Conservation (phyloP, 2,888 invertebrate species). For the Timema cristinae region DNA sequence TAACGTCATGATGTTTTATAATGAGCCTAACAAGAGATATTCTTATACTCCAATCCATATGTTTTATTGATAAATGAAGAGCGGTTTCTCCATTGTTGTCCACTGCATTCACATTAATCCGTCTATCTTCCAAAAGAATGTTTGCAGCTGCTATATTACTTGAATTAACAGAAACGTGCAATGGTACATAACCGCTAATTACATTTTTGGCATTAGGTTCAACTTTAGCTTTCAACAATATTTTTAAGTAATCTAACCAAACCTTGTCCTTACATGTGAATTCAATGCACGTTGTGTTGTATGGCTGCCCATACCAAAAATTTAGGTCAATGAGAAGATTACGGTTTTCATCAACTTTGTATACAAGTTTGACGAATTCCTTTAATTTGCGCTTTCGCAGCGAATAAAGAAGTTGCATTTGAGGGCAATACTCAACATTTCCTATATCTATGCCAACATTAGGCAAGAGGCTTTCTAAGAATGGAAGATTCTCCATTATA, state of each 20-base stretch:
- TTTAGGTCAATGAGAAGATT: conserved; percentile 48
- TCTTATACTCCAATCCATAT: not conserved
- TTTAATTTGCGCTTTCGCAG: conserved; percentile 15
- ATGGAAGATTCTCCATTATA: conserved; percentile 16
- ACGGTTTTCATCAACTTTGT: conserved; percentile 15
- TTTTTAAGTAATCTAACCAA: conserved; percentile 50
- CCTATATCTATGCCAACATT: not conserved
- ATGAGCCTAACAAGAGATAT: not conserved
- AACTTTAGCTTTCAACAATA: conserved; percentile 19
- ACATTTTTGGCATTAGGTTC: conserved; percentile 18
- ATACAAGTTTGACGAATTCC: conserved; percentile 16
- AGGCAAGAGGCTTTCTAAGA: conserved; percentile 11
- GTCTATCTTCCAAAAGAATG: conserved; percentile 6
- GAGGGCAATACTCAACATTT: not conserved
- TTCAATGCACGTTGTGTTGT: conserved; percentile 58
- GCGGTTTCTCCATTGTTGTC: conserved; percentile 20
- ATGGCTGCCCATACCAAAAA: conserved; percentile 53
- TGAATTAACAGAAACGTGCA: conserved; percentile 16
- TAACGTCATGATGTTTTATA: conserved; percentile 5
- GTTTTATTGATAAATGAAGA: conserved; percentile 16
- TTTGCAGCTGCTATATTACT: conserved; percentile 2
- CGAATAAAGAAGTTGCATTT: conserved; percentile 11
- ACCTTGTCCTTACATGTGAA: conserved; percentile 52
- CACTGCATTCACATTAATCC: conserved; percentile 11
- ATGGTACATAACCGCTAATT: not conserved